Evolutionary conservation across 2,888 invertebrate species (phyloP), one percentile per base, ranked within the genome.

Genomic region (Drosophila formosana): DNA sequence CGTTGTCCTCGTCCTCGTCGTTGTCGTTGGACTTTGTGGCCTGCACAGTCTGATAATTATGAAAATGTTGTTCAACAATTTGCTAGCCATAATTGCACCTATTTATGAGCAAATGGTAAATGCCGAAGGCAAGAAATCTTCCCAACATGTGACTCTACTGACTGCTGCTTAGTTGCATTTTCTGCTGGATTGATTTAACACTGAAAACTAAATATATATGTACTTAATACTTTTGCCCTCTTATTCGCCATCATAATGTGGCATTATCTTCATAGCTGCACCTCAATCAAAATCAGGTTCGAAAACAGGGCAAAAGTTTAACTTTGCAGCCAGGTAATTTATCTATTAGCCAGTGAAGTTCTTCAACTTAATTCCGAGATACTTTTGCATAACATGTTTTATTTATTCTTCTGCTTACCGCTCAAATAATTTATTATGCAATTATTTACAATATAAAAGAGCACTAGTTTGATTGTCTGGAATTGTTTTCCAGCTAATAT

Each of bases 1-100:
- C 30, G 4, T 41, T n/a, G 30, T 28, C 6, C 28, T 28, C 1
- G 30, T 28, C 6, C 28, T 28, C 1, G 18, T 25, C 18, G 37
- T 47, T 34, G n/a, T n/a, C 25, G 13, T 30, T 39, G 51, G 45
- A 55, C 46, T 66, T 66, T 72, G 72, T 60, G 68, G 72, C 63
- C 60, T 67, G 72, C 72, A 60, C 65, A 64, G 65, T 56, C 56
- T 76, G 73, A 76, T 76, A 72, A 76, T 76, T 76, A 76, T 76
- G 77, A 76, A 72, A 76, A 76, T 76, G 76, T 76, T 76, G 77
- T 72, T 76, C 49, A 76, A 72, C 77, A 76, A 75, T 75, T 75
- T 76, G 76, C 72, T 68, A 37, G 65, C 77, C 76, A 75, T 75
- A 75, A 76, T 76, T 76, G 77, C 68, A 69, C 64, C 66, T 71